Evolutionary conservation across 2,113 vertebrate species (phyloP), one percentile per base, ranked within the genome.

Genomic region (Bos javanicus): DNA sequence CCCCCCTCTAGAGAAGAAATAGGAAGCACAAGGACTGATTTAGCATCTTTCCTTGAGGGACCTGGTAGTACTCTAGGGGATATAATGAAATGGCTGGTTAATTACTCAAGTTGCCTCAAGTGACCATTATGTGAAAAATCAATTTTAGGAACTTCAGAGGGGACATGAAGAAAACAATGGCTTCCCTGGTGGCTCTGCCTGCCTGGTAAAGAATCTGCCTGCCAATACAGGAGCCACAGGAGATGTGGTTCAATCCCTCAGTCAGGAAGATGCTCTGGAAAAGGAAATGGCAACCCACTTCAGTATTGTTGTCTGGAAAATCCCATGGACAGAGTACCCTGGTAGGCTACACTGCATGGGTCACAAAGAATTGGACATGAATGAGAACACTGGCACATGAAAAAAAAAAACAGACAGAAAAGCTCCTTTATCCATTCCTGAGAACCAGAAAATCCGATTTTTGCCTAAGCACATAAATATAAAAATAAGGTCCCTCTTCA

Each of bases 71-170:
- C 43, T 82, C 23, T 57, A 48, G 67, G 28, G 67, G 67, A 94
- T 91, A 74, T 82, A 97, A 95, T 67, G 43, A 95, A 92, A 94
- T 82, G 46, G 25, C 52, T 92, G 17, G 21, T 91, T 92, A 95
- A 95, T 94, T 57, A 88, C 17, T 71, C 74, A 95, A 67, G 21
- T 86, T 97, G 3, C 9, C 33, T 12, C 89, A 74, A 93, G 85
- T 93, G 36, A 87, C 84, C 82, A 92, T 48, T 85, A 26, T 82
- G 43, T 92, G 50, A 95, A 94, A 97, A 93, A 25, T 92, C 28
- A 76, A 67, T 88, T 96, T 95, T 84, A 81, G 30, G 6, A 60
- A 92, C 36, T 88, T 91, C 86, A 86, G 15, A 92, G 13, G 11
- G 4, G 5, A 93, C 28, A 88, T 1, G 83, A 92, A 87, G 17